Conservation (phyloP, 1,140 invertebrate genomes). For the Hypothenemus hampei region DNA sequence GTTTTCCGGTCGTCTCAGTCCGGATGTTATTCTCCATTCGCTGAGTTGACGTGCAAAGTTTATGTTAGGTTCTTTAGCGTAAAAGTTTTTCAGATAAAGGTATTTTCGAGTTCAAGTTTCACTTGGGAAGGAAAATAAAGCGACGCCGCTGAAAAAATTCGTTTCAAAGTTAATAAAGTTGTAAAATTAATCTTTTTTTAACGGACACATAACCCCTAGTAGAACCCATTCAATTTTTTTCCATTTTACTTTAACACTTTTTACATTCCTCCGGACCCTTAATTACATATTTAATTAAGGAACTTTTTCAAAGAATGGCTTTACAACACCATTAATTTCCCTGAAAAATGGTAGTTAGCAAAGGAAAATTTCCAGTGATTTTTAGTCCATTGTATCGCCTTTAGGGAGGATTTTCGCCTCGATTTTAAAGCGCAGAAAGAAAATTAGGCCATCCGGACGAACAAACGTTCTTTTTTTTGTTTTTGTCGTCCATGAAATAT, state of each 20-base stretch:
- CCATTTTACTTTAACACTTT: constrained; percentile 6
- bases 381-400: constrained; percentile 18
- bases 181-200: neutral
- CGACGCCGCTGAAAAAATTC: too few species aligned
- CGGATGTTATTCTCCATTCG: too few species aligned
- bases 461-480: constrained; percentile 14
- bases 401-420: constrained; percentile 10
- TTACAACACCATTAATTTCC: constrained; percentile 17
- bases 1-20: too few species aligned
- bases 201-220: neutral
- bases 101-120: too few species aligned
- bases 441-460: constrained; percentile 1
- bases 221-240: constrained; percentile 1
- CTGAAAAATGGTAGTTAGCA: constrained; percentile 16
- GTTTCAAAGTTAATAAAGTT: neutral
- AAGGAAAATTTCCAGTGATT: constrained; percentile 16
- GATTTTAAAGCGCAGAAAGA: constrained; percentile 5
- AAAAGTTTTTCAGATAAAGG: too few species aligned
- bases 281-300: constrained; percentile 19
- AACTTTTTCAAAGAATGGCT: constrained; percentile 16
- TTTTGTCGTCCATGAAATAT: constrained; percentile 18
- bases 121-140: too few species aligned
- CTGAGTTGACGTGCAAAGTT: too few species aligned
- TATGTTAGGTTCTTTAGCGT: too few species aligned
- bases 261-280: constrained; percentile 6